phyloP scores from a whole-genome alignment of 2,797 vertebrate species.

The Sandelia bainsii region DNA sequence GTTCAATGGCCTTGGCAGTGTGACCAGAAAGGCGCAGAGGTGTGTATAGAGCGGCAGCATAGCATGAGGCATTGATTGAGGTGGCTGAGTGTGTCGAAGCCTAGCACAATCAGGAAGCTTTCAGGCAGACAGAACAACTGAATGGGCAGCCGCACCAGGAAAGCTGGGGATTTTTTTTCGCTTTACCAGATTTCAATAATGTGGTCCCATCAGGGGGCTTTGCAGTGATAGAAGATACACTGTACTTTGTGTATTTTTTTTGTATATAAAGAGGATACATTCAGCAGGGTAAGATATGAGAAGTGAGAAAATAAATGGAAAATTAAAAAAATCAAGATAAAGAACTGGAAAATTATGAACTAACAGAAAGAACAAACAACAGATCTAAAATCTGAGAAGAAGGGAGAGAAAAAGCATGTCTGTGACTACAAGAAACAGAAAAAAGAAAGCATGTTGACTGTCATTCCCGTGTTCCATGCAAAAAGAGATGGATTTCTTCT shows the following conservation, averaged over 20 bases:
- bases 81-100: slow-evolving; percentile 57
- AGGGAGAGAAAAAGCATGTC: slow-evolving; percentile 5
- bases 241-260: slow-evolving; percentile 15
- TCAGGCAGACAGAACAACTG: slow-evolving; percentile 72
- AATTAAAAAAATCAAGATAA: slow-evolving; percentile 3
- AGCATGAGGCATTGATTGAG: slow-evolving; percentile 74
- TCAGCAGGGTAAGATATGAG: slow-evolving; percentile 4
- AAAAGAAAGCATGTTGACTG: slow-evolving; percentile 21
- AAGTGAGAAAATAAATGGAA: slow-evolving; percentile 10
- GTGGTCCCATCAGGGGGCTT: slow-evolving; percentile 37
- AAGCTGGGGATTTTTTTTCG: slow-evolving; percentile 31
- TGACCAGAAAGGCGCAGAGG: slow-evolving; percentile 32
- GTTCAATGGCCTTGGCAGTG: slow-evolving; percentile 36
- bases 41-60: slow-evolving; percentile 47
- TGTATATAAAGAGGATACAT: slow-evolving; percentile 17
- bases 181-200: slow-evolving; percentile 60
- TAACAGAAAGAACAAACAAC: neutral
- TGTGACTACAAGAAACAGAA: slow-evolving; percentile 20
- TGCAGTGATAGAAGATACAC: slow-evolving; percentile 31
- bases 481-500: slow-evolving; percentile 37
- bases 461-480: slow-evolving; percentile 39
- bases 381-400: neutral
- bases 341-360: slow-evolving; percentile 1
- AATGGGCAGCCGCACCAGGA: slow-evolving; percentile 51
- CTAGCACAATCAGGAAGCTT: slow-evolving; percentile 76